phyloP scores from a whole-genome alignment of 1,140 invertebrate genomes.

The Meloidogyne chitwoodi region DNA sequence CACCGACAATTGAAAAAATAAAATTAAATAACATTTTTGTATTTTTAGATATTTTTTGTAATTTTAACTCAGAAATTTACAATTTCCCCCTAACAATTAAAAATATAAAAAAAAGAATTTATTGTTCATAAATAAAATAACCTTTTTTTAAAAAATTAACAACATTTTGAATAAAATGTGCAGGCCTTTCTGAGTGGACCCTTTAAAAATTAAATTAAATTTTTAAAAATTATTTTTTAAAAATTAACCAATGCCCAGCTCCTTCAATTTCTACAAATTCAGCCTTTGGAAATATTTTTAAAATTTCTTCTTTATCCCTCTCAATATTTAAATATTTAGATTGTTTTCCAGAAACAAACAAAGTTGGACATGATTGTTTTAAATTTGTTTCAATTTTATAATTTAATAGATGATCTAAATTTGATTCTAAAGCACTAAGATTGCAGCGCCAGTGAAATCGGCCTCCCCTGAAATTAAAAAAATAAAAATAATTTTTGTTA shows the following conservation, averaged over 20 bases:
- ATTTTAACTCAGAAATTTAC: too few species aligned
- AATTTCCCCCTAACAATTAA: too few species aligned
- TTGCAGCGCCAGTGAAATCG: constrained; percentile 73
- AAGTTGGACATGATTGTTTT: constrained; percentile 29
- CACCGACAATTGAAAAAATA: constrained; percentile 61
- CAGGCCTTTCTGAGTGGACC: constrained; percentile 81
- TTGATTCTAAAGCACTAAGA: constrained; percentile 67
- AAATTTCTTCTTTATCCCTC: constrained; percentile 70
- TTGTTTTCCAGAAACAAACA: constrained; percentile 38
- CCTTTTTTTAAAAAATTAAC: constrained; percentile 50
- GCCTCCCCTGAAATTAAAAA: constrained; percentile 58
- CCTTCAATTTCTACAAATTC: constrained; percentile 72
- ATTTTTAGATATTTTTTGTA: too few species aligned
- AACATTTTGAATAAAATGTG: constrained; percentile 70
- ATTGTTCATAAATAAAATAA: constrained; percentile 21
- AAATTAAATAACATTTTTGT: too few species aligned
- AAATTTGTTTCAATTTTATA: constrained; percentile 46
- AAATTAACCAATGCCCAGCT: constrained; percentile 78
- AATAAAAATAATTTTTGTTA: too few species aligned
- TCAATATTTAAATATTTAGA: constrained; percentile 59
- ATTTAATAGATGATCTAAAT: constrained; percentile 66
- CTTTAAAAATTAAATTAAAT: too few species aligned
- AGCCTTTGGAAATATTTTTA: constrained; percentile 73
- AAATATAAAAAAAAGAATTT: too few species aligned
- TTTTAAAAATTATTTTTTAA: background rate